Base-by-base conservation (phyloP, 2,113 vertebrate species). In the Sylvilagus bachmani region DNA sequence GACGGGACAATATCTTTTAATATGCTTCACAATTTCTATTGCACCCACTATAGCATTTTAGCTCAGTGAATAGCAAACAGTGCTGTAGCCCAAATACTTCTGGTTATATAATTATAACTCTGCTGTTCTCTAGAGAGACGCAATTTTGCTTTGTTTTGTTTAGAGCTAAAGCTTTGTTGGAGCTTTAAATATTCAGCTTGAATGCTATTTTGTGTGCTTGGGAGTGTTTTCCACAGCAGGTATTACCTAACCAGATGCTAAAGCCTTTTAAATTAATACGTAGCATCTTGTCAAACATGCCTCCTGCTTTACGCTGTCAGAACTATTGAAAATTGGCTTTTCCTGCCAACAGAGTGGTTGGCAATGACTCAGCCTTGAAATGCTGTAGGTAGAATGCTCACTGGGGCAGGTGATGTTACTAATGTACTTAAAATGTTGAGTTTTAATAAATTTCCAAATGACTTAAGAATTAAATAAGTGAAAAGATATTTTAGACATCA, bases 241-340 rank as follows among this genome's bases (percentile, higher is more conserved):
- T 97, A 95, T 91, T 95, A 90, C 93, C 91, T 97, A 97, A 96
- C 83, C 94, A 97, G 96, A 96, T 96, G 93, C 94, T 96, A 86
- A 96, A 97, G 78, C 80, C 94, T 83, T 94, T 97, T 95, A 97
- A 98, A 98, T 98, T 98, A 98, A 97, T 96, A 96, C 2, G 21
- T 77, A 93, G 75, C 93, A 96, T 97, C 96, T 97, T 98, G 97
- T 97, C 97, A 91, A 96, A 96, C 94, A 95, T 91, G 89, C 92
- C 95, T 97, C 89, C 96, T 97, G 93, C 82, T 96, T 97, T 90
- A 93, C 90, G 70, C 92, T 90, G 77, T 96, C 81, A 97, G 92
- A 96, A 71, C 77, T 92, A 92, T 92, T 96, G 93, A 97, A 97
- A 97, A 96, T 95, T 94, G 90, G 78, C 90, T 94, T 96, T 91